These are phyloP conservation scores for Brachionus plicatilis DNA, from an alignment of 1,140 invertebrate genomes.

Conservation along the genomic window DNA sequence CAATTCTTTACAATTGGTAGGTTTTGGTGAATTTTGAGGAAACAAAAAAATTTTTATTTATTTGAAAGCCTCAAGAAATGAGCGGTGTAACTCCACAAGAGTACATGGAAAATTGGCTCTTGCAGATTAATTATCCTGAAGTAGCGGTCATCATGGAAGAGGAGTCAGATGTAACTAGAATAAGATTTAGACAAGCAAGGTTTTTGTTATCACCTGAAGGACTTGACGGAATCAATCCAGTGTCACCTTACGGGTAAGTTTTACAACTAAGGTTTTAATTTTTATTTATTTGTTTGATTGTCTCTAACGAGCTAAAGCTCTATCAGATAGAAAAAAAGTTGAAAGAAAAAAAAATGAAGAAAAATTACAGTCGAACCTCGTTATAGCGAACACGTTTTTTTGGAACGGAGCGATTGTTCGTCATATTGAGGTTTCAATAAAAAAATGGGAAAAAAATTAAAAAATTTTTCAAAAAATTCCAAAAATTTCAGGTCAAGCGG, in stretches of 20 bases:
- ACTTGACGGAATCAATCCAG: neutral
- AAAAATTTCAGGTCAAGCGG: too few species aligned
- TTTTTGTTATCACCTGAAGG: constrained; percentile 25
- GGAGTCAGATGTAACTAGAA: neutral
- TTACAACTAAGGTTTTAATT: neutral
- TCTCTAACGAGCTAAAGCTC: too few species aligned
- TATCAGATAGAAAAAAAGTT: too few species aligned
- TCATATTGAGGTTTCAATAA: too few species aligned
- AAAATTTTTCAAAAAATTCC: too few species aligned
- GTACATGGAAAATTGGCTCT: constrained; percentile 40
- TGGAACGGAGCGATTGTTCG: too few species aligned
- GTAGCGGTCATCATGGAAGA: constrained; percentile 12
- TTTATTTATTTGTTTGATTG: neutral
- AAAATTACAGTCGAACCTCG: too few species aligned
- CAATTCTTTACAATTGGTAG: constrained; percentile 16
- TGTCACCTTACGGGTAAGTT: neutral
- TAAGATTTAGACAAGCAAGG: constrained; percentile 10
- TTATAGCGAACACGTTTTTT: too few species aligned
- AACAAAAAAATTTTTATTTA: neutral
- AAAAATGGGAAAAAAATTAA: too few species aligned
- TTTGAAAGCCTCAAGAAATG: constrained; percentile 28
- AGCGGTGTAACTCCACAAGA: neutral
- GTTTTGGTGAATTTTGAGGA: neutral
- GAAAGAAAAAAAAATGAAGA: too few species aligned
- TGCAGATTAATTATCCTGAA: constrained; percentile 36